These are phyloP conservation scores for Chondrosia reniformis DNA, from an alignment of 37 sponge, comb jelly and placozoan genomes.

Conservation along the genomic window DNA sequence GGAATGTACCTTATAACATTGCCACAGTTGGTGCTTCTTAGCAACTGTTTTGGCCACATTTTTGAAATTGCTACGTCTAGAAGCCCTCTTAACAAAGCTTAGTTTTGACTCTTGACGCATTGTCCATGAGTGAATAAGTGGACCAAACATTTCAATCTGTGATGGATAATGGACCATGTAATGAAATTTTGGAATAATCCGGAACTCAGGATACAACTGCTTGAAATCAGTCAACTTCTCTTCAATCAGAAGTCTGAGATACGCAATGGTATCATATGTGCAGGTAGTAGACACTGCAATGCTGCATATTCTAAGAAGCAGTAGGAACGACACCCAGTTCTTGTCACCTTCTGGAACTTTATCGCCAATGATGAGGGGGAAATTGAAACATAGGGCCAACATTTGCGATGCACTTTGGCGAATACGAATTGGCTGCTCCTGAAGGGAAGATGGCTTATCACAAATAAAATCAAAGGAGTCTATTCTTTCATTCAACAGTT, in stretches of 20 bases:
- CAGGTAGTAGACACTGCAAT: slow-evolving; percentile 24
- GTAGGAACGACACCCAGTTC: slow-evolving; percentile 40
- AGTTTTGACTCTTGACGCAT: slow-evolving; percentile 51
- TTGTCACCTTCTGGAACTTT: slow-evolving; percentile 44
- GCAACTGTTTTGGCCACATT: slow-evolving; percentile 31
- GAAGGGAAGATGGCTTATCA: slow-evolving; percentile 16
- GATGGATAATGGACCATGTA: slow-evolving; percentile 51
- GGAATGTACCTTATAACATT: slow-evolving; percentile 25
- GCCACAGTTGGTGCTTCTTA: slow-evolving; percentile 36
- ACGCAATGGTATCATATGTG: slow-evolving; percentile 27
- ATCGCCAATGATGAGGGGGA: slow-evolving; percentile 40
- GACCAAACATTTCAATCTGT: slow-evolving; percentile 37
- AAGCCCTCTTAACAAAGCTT: slow-evolving; percentile 33
- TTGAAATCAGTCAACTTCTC: slow-evolving; percentile 30
- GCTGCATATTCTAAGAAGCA: slow-evolving; percentile 29
- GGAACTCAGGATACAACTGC: slow-evolving; percentile 20
- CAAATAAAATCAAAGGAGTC: slow-evolving; percentile 18
- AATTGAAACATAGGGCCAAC: slow-evolving; percentile 14
- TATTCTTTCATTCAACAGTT: slow-evolving; percentile 25
- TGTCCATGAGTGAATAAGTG: slow-evolving; percentile 37
- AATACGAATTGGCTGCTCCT: not conserved
- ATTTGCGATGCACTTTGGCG: slow-evolving; percentile 38
- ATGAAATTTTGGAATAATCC: slow-evolving; percentile 33
- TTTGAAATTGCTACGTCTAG: slow-evolving; percentile 37
- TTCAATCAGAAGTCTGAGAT: slow-evolving; percentile 31